Evolutionary conservation across 2,113 vertebrate genomes (phyloP).

Genomic region (Myrmophylax atrothorax): DNA sequence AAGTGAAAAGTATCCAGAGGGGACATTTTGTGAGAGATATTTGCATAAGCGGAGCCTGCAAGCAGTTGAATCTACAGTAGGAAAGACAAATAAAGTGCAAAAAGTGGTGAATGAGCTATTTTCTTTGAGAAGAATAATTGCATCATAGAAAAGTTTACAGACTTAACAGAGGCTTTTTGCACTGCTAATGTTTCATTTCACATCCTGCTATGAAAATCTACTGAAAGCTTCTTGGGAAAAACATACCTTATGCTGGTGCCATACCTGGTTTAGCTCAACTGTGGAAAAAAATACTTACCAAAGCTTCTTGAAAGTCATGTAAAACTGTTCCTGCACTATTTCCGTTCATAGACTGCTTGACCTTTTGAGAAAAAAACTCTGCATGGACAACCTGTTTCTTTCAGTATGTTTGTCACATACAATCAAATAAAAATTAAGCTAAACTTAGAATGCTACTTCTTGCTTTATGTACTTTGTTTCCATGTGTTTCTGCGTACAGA

Average conservation of each 20-base stretch:
- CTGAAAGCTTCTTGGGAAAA: slow-evolving; percentile 17
- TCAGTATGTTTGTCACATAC: not conserved
- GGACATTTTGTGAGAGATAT: not conserved
- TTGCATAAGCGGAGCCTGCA: rapidly evolving
- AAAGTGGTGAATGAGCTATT: not conserved
- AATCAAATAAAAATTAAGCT: not conserved
- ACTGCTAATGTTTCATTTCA: not conserved
- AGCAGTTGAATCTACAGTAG: not conserved
- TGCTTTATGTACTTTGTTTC: not conserved
- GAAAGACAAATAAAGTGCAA: not conserved
- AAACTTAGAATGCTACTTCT: not conserved
- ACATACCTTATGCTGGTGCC: slow-evolving; percentile 15
- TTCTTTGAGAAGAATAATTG: not conserved
- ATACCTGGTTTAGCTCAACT: slow-evolving; percentile 51
- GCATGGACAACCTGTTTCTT: not conserved
- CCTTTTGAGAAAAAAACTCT: not conserved
- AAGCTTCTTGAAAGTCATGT: slow-evolving; percentile 12
- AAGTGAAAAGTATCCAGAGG: not conserved
- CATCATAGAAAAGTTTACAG: not conserved
- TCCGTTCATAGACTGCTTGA: slow-evolving; percentile 16
- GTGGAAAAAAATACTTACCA: not conserved
- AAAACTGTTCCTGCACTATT: slow-evolving; percentile 7
- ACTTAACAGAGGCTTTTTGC: not conserved
- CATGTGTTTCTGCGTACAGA: not conserved
- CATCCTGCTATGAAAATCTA: not conserved